Base-by-base conservation (phyloP, 2,113 vertebrate genomes). In the Carassius gibelio region DNA sequence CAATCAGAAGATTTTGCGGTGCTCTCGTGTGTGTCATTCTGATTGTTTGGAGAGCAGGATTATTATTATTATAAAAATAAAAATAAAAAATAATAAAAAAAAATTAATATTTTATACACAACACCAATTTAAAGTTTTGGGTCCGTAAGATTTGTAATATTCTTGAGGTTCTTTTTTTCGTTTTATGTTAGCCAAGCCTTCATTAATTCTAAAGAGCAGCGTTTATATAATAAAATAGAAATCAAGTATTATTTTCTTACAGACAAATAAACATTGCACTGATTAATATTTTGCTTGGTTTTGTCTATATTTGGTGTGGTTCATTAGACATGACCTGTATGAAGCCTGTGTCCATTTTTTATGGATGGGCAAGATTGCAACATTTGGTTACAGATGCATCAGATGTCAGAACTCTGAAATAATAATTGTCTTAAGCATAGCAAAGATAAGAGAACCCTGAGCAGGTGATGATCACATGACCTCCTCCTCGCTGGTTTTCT, bases 401-500 rank as follows among this genome's bases (percentile, higher is more conserved):
- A 30, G 57, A 7, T 38, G 15, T 17, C 23, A 19, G 36, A 45
- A 80, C 34, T 80, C 34, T 23, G 1, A 23, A 38, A 80, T 64
- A n/a, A 48, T 45, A 81, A 81, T 42, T 30, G 8, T 21, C 36
- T 66, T 19, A 64, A 17, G 23, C 38, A 23, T 34, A 45, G 14
- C 38, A 81, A 82, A 55, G 62, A 68, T 50, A 15, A 21, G n/a
- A 62, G 14, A 23, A 79, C 23, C 4, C 61, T 26, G 61, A 66
- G 8, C 61, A 66, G 55, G 76, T 38, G 59, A 42, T 17, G 59
- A 80, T 64, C 77, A 48, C 36, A 30, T 80, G 77, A 64, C 59
- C 75, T 14, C 19, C 10, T 59, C 21, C 57, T n/a, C 77, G 45
- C 26, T 45, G 59, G 38, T 45, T 21, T 26, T 7, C 36, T 19